Evolutionary conservation across 1,140 invertebrate species (phyloP).

Genomic region (Leptonema lineaticorne): DNA sequence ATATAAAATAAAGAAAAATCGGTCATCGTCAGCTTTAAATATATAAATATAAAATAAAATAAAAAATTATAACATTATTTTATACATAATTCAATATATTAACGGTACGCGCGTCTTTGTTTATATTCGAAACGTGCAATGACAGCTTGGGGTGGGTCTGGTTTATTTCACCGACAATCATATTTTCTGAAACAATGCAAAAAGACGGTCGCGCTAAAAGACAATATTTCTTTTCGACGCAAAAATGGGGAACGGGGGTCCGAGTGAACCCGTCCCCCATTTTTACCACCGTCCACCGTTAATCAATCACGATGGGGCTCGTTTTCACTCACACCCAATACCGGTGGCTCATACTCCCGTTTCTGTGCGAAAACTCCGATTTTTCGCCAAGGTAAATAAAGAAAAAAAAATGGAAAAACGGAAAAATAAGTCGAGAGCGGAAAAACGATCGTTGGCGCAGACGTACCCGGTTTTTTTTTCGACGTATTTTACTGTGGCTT

Average conservation of each 20-base stretch:
- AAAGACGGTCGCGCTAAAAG: constrained; percentile 11
- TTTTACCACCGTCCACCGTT: constrained; percentile 16
- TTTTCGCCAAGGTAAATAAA: not conserved
- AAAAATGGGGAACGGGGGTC: no score
- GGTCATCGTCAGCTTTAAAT: no score
- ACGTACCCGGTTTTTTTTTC: not conserved
- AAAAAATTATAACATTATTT: no score
- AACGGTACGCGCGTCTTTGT: no score
- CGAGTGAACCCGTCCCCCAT: no score
- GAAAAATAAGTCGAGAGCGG: no score
- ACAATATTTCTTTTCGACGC: constrained; percentile 26
- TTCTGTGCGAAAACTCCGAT: not conserved
- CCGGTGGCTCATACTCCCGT: not conserved
- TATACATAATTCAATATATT: no score
- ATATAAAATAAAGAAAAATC: no score
- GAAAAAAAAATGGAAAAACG: not conserved
- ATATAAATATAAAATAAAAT: no score
- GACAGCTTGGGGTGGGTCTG: not conserved
- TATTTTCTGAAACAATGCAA: constrained; percentile 20
- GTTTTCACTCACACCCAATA: no score
- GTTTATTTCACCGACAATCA: constrained; percentile 11
- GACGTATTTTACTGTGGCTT: not conserved
- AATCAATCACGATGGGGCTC: constrained; percentile 20
- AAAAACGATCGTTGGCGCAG: not conserved
- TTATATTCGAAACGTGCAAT: no score